Percentiles rank a stretch among this genome's conserved stretches.
Conservation (phyloP, 2,113 vertebrate genomes). For the Leptobrachium ailaonicum region DNA sequence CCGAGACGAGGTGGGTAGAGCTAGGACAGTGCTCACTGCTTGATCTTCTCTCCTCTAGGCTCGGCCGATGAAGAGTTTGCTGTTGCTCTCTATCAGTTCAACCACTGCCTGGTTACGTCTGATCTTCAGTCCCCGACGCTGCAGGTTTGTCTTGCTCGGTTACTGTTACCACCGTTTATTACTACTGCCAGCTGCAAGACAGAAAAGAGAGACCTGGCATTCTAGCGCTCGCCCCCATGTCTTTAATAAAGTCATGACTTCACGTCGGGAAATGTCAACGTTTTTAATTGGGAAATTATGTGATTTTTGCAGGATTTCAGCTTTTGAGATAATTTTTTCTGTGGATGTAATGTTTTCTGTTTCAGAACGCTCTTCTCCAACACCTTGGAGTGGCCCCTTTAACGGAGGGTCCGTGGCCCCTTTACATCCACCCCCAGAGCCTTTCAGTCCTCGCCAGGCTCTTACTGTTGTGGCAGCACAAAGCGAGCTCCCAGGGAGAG, state of each 20-base stretch:
- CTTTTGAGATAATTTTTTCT: too few relatives aligned
- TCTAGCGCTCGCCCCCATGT: too few relatives aligned
- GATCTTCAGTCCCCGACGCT: conserved; percentile 92
- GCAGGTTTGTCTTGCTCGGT: conserved; percentile 70
- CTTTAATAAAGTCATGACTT: too few relatives aligned
- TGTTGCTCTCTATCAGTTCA: conserved; percentile 94
- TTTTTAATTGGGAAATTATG: too few relatives aligned
- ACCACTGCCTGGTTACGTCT: conserved; percentile 94
- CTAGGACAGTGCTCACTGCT: not conserved
- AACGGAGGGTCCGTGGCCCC: conserved; percentile 92
- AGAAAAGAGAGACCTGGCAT: too few relatives aligned
- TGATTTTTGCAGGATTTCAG: too few relatives aligned
- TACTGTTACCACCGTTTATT: not conserved
- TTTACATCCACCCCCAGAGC: conserved; percentile 94
- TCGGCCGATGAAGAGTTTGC: conserved; percentile 95
- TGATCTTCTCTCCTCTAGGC: conserved; percentile 61
- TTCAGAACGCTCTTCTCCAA: conserved; percentile 89
- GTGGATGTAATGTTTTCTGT: conserved; percentile 11
- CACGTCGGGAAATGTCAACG: too few relatives aligned
- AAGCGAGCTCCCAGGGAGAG: conserved; percentile 85
- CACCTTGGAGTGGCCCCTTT: conserved; percentile 93
- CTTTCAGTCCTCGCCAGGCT: conserved; percentile 91
- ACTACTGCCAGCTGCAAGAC: too few relatives aligned
- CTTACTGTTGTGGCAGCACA: conserved; percentile 95
- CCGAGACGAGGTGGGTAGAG: not conserved